Evolutionary conservation across 2,797 vertebrate genomes (phyloP), one percentile per base, ranked within the genome.

Genomic region (Pristis pectinata): DNA sequence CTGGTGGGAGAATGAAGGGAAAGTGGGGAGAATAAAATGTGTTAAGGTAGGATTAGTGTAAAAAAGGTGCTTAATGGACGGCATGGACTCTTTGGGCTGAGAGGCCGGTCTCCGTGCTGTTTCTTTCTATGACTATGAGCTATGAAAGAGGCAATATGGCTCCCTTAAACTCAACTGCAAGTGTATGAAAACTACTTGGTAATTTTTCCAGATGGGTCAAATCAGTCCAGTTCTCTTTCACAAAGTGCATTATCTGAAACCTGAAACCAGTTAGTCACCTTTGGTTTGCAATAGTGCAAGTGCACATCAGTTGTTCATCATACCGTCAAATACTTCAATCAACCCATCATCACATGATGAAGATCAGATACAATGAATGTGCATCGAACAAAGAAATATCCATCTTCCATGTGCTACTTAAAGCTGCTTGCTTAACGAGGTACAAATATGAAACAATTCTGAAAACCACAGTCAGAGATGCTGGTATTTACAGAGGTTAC

Each of bases 221-320:
- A 53, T 49, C 67, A 93, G 1, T 3, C 22, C 19, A 44, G 30
- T 41, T 41, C 61, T 41, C 53, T 41, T 49, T 53, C 70, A 34
- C 27, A 53, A n/a, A 94, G 61, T 70, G 67, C 89, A 92, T 44
- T 91, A 93, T 49, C 24, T 30, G 41, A 70, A 67, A 70, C n/a
- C 91, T 93, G 37, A 44, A 94, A 94, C 3, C 92, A 53, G 27
- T 94, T 94, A 76, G 49, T 56, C 44, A 53, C 30, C 44, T 56
- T 70, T 76, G 70, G 44, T 34, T 91, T 74, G 92, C 44, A 6
- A 53, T 74, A 74, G 67, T 49, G 61, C 13, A 44, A 53, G 22
- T 74, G 64, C 92, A 93, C 89, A 70, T 44, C 41, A 94, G 30
- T 94, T 76, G 72, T 56, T 76, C 44, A 94, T 70, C 91, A 93